Percentiles rank a stretch among this genome's conserved stretches.
Evolutionary conservation across 2,797 vertebrate genomes (phyloP).

Genomic region (Cephalopachus bancanus): DNA sequence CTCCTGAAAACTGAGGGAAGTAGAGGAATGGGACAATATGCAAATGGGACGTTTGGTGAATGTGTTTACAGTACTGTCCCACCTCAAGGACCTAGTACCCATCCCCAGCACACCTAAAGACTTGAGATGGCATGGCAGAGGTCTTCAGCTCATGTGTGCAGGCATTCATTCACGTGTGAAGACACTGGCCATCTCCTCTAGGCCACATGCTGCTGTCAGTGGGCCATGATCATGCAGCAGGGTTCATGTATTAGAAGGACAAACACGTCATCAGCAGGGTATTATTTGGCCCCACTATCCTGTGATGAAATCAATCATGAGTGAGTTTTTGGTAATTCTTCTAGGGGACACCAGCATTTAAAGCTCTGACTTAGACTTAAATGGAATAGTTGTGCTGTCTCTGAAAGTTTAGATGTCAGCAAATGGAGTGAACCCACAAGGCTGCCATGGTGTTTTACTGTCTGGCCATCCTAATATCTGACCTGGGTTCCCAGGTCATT

Average conservation of each 20-base stretch:
- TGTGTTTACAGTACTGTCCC: too few relatives aligned
- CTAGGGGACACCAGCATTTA: not conserved
- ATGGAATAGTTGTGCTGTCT: not conserved
- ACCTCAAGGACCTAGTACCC: not conserved
- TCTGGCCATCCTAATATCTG: accelerated
- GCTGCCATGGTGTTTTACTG: accelerated
- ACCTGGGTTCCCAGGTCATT: not conserved
- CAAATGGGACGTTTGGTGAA: too few relatives aligned
- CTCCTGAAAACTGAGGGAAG: not conserved
- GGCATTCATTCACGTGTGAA: not conserved
- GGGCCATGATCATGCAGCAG: not conserved
- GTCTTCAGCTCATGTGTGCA: not conserved
- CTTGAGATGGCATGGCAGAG: not conserved
- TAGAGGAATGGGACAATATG: too few relatives aligned
- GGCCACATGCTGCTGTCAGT: not conserved
- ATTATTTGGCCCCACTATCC: too few relatives aligned
- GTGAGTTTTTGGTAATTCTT: not conserved
- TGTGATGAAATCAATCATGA: not conserved
- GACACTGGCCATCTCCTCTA: accelerated
- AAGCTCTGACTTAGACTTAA: not conserved
- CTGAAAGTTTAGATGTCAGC: not conserved
- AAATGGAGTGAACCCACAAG: not conserved
- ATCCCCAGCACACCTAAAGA: not conserved
- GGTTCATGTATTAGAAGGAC: not conserved
- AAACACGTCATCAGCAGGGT: not conserved